Conservation (phyloP, 2,797 vertebrate genomes). For the Molossus alvarezi region DNA sequence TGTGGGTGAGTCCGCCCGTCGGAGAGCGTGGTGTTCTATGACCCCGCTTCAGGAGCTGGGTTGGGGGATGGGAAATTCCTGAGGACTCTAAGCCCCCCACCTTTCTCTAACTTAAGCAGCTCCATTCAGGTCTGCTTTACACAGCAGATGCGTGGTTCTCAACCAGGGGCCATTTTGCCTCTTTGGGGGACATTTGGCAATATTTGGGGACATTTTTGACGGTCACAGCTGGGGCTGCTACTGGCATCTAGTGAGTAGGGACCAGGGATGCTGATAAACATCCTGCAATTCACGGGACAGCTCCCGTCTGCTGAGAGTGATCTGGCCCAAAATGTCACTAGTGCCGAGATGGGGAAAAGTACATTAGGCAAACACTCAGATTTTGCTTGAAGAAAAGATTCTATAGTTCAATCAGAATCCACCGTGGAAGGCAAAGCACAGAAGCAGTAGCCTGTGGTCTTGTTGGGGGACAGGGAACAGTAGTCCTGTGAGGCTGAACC, state of each 20-base stretch:
- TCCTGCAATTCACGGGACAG: neutral
- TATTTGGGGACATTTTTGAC: neutral
- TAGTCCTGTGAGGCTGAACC: neutral
- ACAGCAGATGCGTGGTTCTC: neutral
- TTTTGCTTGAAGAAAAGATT: neutral
- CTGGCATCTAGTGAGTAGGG: neutral
- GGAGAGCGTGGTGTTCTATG: neutral
- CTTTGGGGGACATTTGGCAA: neutral
- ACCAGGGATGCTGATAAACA: neutral
- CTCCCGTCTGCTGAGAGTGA: neutral
- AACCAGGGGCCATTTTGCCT: neutral
- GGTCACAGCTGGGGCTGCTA: neutral
- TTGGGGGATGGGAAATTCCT: neutral
- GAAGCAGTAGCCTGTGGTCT: neutral
- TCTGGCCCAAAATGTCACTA: neutral
- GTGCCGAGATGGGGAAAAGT: neutral
- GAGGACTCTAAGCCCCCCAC: neutral
- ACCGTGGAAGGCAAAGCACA: neutral
- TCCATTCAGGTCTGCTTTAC: neutral
- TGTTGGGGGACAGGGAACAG: neutral
- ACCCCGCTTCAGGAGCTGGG: neutral
- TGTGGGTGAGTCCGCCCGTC: neutral
- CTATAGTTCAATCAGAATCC: neutral
- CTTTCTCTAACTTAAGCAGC: neutral
- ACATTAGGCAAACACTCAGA: neutral